phyloP scores from a whole-genome alignment of 2,113 vertebrate species.

The Dermatemys mawii region DNA sequence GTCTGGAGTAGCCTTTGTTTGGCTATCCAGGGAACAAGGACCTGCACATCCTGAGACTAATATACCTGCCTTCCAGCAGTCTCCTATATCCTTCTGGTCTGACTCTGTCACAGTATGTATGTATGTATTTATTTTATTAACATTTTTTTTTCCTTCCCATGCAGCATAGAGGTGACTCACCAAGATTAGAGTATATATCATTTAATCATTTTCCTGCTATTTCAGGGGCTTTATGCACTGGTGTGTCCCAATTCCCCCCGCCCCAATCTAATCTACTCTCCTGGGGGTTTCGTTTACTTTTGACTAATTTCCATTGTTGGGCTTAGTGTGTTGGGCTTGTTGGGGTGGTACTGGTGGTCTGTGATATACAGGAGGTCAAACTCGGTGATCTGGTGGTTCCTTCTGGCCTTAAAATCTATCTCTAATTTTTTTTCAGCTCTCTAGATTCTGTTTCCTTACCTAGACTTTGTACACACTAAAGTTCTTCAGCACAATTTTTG shows the following conservation, averaged over 20 bases:
- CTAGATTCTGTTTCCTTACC: constrained; percentile 29
- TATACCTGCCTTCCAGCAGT: no score
- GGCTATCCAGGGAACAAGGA: no score
- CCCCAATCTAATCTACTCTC: background rate
- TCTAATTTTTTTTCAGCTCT: background rate
- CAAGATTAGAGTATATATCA: background rate
- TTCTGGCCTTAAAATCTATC: background rate
- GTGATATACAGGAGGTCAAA: background rate
- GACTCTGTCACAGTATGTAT: no score
- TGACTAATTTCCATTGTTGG: background rate
- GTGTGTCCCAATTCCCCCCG: background rate
- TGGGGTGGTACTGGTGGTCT: background rate
- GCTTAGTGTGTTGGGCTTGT: background rate
- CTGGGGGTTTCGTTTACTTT: background rate
- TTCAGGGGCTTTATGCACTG: background rate
- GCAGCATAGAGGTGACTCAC: background rate
- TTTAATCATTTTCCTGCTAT: background rate
- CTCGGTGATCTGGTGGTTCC: background rate
- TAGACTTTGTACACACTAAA: background rate
- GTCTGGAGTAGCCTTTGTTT: no score
- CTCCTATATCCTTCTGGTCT: no score
- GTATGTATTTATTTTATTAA: no score
- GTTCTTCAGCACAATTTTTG: constrained; percentile 50
- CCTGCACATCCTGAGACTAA: no score
- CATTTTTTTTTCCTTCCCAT: no score